Conservation (phyloP, 2,888 invertebrate species). For the Dinocampus coccinellae region DNA sequence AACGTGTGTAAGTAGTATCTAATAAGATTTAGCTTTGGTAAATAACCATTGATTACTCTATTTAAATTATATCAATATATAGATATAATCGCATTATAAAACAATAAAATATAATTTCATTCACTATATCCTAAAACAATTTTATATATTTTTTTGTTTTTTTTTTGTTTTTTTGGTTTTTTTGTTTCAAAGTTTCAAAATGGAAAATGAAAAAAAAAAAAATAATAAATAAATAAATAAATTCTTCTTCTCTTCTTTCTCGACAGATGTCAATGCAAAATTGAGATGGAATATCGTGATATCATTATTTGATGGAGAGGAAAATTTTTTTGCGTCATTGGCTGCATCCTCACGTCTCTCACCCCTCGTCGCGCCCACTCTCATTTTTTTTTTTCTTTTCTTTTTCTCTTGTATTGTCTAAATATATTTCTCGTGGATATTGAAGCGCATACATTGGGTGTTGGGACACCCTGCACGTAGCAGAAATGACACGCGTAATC, state of each 20-base stretch:
- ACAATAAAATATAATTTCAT: background rate
- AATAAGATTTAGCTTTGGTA: slow-evolving; percentile 29
- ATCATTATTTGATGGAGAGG: background rate
- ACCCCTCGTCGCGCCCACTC: slow-evolving; percentile 33
- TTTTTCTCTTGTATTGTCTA: slow-evolving; percentile 21
- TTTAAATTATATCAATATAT: slow-evolving; percentile 4
- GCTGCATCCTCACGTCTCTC: slow-evolving; percentile 30
- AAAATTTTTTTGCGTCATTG: slow-evolving; percentile 54
- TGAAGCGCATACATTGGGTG: slow-evolving; percentile 20
- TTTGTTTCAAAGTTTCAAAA: background rate
- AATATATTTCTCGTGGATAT: slow-evolving; percentile 6
- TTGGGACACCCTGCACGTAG: slow-evolving; percentile 28
- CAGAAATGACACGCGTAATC: slow-evolving; percentile 68
- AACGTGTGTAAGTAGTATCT: slow-evolving; percentile 35
- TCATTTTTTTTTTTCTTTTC: slow-evolving; percentile 11
- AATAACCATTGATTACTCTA: slow-evolving; percentile 24
- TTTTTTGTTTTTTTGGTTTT: too few species aligned
- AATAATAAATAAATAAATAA: background rate
- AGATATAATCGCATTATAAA: background rate
- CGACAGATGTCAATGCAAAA: background rate
- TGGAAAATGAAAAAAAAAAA: background rate
- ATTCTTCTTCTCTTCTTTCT: background rate
- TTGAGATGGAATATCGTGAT: background rate
- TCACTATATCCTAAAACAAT: too few species aligned
- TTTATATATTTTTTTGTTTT: too few species aligned